These are phyloP conservation scores for Hyposoter dolosus DNA, from an alignment of 2,888 invertebrate genomes.

Conservation along the genomic window DNA sequence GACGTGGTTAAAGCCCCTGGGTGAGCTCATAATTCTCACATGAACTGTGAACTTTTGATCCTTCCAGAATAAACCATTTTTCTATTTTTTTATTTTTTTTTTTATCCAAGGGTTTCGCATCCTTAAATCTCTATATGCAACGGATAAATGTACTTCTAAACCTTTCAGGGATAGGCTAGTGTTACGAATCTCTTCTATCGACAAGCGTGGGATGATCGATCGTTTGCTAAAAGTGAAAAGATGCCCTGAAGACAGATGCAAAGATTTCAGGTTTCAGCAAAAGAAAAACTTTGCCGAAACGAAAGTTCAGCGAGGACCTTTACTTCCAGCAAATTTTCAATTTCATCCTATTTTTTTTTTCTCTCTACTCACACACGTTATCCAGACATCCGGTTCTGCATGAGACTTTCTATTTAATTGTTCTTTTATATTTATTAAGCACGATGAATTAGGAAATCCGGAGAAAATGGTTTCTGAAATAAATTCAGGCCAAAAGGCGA, in stretches of 20 bases:
- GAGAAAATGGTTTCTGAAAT: neutral
- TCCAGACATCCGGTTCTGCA: constrained; percentile 1
- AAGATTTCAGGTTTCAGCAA: constrained; percentile 25
- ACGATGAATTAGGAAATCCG: neutral
- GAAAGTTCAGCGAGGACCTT: constrained; percentile 14
- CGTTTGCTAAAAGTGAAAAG: constrained; percentile 77
- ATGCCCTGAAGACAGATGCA: constrained; percentile 51
- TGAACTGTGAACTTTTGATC: constrained; percentile 69
- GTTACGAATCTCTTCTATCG: constrained; percentile 64
- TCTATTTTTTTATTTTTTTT: constrained; percentile 52
- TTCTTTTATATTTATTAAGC: neutral
- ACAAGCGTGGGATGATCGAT: constrained; percentile 77
- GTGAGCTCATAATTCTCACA: constrained; percentile 30
- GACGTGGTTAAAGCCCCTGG: constrained; percentile 10
- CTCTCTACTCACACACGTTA: constrained; percentile 27
- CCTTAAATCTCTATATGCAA: constrained; percentile 12
- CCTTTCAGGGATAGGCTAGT: constrained; percentile 54
- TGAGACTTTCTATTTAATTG: neutral
- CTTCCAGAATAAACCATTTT: constrained; percentile 47
- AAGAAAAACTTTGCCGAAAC: neutral
- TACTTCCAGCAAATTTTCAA: constrained; percentile 28
- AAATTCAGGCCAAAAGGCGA: neutral
- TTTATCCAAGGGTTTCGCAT: constrained; percentile 31
- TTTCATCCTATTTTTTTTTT: neutral
- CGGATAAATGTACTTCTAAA: constrained; percentile 26